Percentiles rank a stretch among this genome's conserved stretches.
phyloP scores from a whole-genome alignment of 2,797 vertebrate species.

The Petrocephalus sullivani region DNA sequence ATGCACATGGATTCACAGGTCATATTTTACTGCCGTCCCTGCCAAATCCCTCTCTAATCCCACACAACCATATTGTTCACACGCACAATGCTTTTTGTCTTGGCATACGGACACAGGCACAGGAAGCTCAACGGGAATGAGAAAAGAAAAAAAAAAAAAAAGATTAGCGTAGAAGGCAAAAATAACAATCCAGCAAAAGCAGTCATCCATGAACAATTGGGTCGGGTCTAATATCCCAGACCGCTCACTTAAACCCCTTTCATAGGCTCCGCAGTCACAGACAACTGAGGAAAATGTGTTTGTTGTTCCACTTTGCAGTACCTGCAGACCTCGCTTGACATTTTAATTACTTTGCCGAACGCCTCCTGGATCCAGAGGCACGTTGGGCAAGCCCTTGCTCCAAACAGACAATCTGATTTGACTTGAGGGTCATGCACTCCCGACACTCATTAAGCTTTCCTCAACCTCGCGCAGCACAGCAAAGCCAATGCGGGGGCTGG shows the following conservation, averaged over 20 bases:
- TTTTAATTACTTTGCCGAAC: not conserved
- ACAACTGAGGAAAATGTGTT: slow-evolving; percentile 6
- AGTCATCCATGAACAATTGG: slow-evolving; percentile 4
- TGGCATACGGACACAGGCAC: not conserved
- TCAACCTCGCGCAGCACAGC: not conserved
- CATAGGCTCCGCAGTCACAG: not conserved
- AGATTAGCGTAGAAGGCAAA: not conserved
- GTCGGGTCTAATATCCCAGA: slow-evolving; percentile 15
- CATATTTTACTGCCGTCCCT: not conserved
- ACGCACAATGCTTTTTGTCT: not conserved
- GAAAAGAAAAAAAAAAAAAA: not conserved
- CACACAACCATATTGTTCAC: not conserved
- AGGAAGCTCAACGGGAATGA: not conserved
- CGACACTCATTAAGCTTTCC: not conserved
- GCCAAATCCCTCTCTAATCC: not conserved
- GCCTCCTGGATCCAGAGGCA: not conserved
- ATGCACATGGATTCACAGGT: not conserved
- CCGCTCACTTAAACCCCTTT: slow-evolving; percentile 2
- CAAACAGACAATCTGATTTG: not conserved
- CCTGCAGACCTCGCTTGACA: not conserved
- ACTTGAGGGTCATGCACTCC: not conserved
- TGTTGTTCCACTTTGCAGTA: not conserved
- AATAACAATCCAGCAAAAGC: not conserved
- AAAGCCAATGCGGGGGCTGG: not conserved
- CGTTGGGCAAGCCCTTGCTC: not conserved